Evolutionary conservation across 1,140 invertebrate species (phyloP).

Genomic region (Sarcophaga peregrina): DNA sequence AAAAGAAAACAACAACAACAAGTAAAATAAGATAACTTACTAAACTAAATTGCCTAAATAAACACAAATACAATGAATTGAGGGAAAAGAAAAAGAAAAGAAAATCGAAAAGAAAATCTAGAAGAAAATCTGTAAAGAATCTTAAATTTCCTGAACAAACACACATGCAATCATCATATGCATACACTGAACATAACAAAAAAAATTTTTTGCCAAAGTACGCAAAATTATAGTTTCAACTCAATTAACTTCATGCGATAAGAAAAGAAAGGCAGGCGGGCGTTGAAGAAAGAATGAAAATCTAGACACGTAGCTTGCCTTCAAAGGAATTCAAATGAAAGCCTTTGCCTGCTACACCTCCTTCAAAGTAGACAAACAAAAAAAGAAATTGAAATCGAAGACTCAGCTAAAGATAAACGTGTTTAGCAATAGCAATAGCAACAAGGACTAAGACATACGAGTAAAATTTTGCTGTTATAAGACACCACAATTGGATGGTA

Average conservation of each 20-base stretch:
- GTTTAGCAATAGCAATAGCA: background rate
- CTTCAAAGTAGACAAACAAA: no score
- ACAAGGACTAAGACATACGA: no score
- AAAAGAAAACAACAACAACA: background rate
- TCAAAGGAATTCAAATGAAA: background rate
- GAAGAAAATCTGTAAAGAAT: background rate
- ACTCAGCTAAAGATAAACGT: slow-evolving; percentile 19
- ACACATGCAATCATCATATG: background rate
- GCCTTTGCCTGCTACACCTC: no score
- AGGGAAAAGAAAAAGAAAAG: background rate
- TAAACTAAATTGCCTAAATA: no score
- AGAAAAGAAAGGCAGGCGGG: background rate
- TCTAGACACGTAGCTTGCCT: slow-evolving; percentile 1
- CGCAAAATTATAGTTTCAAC: slow-evolving; percentile 10
- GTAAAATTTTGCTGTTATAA: no score
- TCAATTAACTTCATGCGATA: slow-evolving; percentile 34
- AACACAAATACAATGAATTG: background rate
- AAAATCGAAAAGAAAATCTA: background rate
- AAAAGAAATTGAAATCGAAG: background rate
- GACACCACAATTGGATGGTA: no score
- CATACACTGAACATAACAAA: slow-evolving; percentile 9
- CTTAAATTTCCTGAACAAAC: background rate
- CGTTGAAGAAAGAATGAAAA: background rate
- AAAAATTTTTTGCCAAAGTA: background rate
- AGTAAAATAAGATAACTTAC: no score